Evolutionary conservation across 2,888 invertebrate genomes (phyloP), one percentile per base, ranked within the genome.

Genomic region (Apoda limacodes): DNA sequence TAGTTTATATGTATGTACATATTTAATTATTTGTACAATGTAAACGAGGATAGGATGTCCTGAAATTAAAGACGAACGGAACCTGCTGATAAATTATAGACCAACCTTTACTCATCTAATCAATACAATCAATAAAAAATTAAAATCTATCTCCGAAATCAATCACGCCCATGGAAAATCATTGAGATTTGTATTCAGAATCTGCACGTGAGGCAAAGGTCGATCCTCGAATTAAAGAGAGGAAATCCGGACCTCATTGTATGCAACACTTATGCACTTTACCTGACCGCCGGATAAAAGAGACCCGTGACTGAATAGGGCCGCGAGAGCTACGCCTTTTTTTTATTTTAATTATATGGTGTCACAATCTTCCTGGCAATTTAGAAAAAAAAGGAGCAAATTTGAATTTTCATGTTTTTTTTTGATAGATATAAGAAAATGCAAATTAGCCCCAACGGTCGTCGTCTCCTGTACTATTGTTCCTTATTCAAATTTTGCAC

Each of bases 151-250:
- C 75, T 74, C 56, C 45, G 56, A 69, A 72, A 80, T 80, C 80
- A 62, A 80, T 80, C 71, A 80, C 80, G 75, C 80, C 80, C 70
- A 71, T 69, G 70, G 61, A 76, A 74, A 72, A 74, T 70, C 49
- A 55, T 52, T 52, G 17, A 54, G 61, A 58, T 59, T 55, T 61
- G 45, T 65, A 69, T 70, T 66, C 60, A 62, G 50, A 68, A 65
- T 70, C 71, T 71, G 75, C 80, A 80, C 80, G 80, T 80, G 80
- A 80, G 70, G 45, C 59, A 57, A 60, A 69, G 71, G 63, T 69
- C 60, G 72, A 61, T 55, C 53, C 69, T 72, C 63, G 71, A 66
- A 76, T 76, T 78, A 76, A 60, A 68, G 65, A 69, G 71, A 80
- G 80, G 80, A 80, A 76, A 80, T 80, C 80, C 80, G 80, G 80